phyloP scores from a whole-genome alignment of 2,888 invertebrate genomes.

The Vesta saturnalis region DNA sequence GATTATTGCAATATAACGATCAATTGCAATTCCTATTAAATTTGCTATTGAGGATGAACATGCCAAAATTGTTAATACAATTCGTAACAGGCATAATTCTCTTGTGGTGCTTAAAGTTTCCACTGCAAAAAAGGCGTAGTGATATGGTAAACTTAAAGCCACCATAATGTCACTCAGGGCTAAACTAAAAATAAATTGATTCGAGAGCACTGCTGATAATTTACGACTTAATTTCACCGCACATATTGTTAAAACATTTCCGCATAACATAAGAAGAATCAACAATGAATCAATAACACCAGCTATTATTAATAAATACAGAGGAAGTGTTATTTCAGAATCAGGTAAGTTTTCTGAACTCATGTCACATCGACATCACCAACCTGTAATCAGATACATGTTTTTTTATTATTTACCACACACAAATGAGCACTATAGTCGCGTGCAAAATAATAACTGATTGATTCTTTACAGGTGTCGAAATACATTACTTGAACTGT shows the following conservation, averaged over 20 bases:
- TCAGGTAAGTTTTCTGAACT: background rate
- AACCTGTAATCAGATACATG: background rate
- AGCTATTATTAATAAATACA: conserved; percentile 7
- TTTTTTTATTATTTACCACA: conserved; percentile 8
- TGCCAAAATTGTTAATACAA: conserved; percentile 78
- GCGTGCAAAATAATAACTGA: conserved; percentile 32
- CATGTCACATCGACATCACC: background rate
- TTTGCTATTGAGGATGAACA: conserved; percentile 84
- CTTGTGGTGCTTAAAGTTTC: conserved; percentile 68
- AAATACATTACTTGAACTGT: conserved; percentile 18
- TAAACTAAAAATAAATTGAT: conserved; percentile 81
- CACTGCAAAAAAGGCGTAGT: conserved; percentile 77
- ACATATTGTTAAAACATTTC: conserved; percentile 79
- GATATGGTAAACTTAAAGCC: conserved; percentile 80
- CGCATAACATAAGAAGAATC: conserved; percentile 63
- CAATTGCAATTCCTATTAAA: conserved; percentile 80
- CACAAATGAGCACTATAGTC: conserved; percentile 17
- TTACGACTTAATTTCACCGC: conserved; percentile 77
- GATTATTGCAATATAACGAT: conserved; percentile 82
- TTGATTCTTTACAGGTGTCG: conserved; percentile 30
- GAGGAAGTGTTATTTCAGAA: conserved; percentile 6
- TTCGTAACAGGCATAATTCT: conserved; percentile 74
- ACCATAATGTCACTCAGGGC: conserved; percentile 83
- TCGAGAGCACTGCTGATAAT: conserved; percentile 76
- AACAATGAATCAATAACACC: conserved; percentile 26